These are phyloP conservation scores for Clinocottus analis DNA, from an alignment of 2,113 vertebrate species.

Conservation along the genomic window DNA sequence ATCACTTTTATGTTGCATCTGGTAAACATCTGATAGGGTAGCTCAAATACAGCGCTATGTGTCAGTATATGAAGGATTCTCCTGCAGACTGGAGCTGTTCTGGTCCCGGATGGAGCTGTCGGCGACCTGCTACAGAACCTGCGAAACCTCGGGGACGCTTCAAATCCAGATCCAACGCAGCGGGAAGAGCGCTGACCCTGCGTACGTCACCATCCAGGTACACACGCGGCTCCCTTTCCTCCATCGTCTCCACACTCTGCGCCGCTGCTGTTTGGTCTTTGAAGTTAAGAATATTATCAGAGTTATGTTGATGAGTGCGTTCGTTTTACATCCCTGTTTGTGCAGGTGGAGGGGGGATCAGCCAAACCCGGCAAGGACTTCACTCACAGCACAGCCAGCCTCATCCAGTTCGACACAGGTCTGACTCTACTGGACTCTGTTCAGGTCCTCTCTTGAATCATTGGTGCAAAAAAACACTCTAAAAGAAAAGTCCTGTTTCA, in stretches of 20 bases:
- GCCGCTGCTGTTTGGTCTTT: not conserved
- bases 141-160: constrained; percentile 80
- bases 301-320: not conserved
- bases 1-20: too few relatives aligned
- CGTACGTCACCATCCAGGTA: constrained; percentile 80
- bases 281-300: not conserved
- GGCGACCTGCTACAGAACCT: constrained; percentile 71
- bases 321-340: constrained; percentile 6
- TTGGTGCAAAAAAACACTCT: not conserved
- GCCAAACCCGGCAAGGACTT: constrained; percentile 80
- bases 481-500: not conserved
- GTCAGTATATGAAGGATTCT: not conserved
- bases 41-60: not conserved
- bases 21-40: not conserved
- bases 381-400: constrained; percentile 74
- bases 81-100: constrained; percentile 79
- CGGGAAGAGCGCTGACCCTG: constrained; percentile 78
- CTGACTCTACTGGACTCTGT: not conserved
- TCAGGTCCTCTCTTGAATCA: not conserved
- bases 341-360: constrained; percentile 79
- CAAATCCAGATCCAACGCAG: constrained; percentile 79
- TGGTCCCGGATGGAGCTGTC: constrained; percentile 80
- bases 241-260: not conserved
- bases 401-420: constrained; percentile 86
- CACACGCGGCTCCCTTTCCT: not conserved